Base-by-base conservation (phyloP, 2,113 vertebrate genomes). In the Hippolais icterina region DNA sequence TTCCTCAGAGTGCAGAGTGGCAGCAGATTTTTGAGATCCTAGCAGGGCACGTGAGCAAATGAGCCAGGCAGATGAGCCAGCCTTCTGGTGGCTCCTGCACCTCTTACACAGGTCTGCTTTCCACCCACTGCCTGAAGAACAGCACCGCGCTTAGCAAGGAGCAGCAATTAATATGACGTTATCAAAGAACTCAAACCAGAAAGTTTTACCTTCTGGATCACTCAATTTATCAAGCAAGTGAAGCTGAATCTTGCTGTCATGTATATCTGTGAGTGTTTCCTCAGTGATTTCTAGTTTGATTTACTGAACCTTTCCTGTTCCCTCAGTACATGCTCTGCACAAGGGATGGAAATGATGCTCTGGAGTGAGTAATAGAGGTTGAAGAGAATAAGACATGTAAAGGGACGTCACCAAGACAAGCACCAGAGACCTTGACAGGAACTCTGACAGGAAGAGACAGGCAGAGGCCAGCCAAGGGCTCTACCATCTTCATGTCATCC, bases 1-100 rank as follows among this genome's bases (percentile, higher is more conserved):
- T 77, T 88, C 69, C 83, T 90, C 76, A 59, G 83, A 91, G 52
- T n/a, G 22, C 54, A 21, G 49, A 95, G 65, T 78, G 0, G 2
- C 68, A 83, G 71, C 87, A 95, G 86, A 83, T 84, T 95, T 93
- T 64, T 83, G 88, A 92, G 86, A 89, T 86, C 89, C 42, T 11
- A 70, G 59, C 31, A 92, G 90, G 91, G 75, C 86, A 90, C 0
- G 0, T 2, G 3, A 94, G 71, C 71, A 93, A 95, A 95, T 81
- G 61, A 95, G 71, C 28, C 77, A 84, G 79, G 68, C 18, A 93
- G 83, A 81, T 86, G 83, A 77, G 27, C 17, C 24, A 77, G n/a
- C 49, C 72, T 78, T 72, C 41, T 22, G 59, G 83, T 93, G 63
- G 60, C 68, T 94, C 75, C 65, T 14, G 10, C 23, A 64, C 50